These are phyloP conservation scores for Melinopterus prodromus DNA, from an alignment of 2,888 invertebrate species.

Conservation along the genomic window DNA sequence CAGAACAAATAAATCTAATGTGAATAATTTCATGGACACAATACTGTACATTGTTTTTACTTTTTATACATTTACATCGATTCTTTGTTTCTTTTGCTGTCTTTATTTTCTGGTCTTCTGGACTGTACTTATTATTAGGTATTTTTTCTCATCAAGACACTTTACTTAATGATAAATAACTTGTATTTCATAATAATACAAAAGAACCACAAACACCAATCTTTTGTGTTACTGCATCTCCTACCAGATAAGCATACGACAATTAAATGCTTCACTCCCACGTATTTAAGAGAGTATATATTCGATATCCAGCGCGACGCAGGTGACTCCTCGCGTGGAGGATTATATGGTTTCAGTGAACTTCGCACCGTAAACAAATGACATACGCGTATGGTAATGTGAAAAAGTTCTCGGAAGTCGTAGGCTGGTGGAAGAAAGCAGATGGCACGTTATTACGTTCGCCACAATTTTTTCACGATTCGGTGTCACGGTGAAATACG, in stretches of 20 bases:
- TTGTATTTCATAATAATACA: too few relatives aligned
- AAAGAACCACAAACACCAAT: too few relatives aligned
- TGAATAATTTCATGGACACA: too few relatives aligned
- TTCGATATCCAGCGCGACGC: background rate
- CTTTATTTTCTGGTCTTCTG: too few relatives aligned
- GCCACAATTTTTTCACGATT: background rate
- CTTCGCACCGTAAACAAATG: constrained; percentile 4
- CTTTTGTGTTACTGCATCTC: too few relatives aligned
- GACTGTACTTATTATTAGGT: too few relatives aligned
- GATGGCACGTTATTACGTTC: background rate
- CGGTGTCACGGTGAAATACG: background rate
- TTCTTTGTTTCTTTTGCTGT: too few relatives aligned
- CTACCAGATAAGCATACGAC: background rate
- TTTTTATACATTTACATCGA: too few relatives aligned
- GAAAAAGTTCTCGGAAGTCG: background rate
- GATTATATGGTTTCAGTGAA: constrained; percentile 4
- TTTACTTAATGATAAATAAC: too few relatives aligned
- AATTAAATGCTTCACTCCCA: background rate
- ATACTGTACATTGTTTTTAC: too few relatives aligned
- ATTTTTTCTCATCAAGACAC: too few relatives aligned
- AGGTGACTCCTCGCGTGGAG: background rate
- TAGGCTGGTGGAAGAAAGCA: background rate
- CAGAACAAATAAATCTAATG: too few relatives aligned
- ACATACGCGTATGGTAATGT: background rate
- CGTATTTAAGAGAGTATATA: background rate